phyloP scores from a whole-genome alignment of 1,140 invertebrate species.

The Scaptodrosophila lebanonensis region DNA sequence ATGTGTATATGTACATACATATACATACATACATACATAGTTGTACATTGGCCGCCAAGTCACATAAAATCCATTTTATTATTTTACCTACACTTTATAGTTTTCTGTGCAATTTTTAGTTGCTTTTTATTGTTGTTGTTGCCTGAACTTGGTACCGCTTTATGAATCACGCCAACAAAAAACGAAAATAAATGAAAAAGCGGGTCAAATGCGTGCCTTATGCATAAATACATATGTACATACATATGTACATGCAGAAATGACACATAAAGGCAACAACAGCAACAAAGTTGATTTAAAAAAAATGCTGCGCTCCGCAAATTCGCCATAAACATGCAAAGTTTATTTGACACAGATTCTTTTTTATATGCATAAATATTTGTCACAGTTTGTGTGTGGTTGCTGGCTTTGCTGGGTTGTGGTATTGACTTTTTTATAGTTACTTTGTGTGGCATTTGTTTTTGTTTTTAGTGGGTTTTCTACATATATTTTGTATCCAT shows the following conservation, averaged over 20 bases:
- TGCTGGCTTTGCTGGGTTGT: neutral
- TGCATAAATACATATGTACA: no score
- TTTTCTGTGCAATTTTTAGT: constrained; percentile 16
- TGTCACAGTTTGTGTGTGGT: neutral
- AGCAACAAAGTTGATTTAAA: constrained; percentile 7
- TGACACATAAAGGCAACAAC: constrained; percentile 39
- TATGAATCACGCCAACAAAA: constrained; percentile 51
- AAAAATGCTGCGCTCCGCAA: constrained; percentile 25
- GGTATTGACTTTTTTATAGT: constrained; percentile 9
- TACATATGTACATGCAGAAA: no score
- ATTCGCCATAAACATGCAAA: constrained; percentile 64
- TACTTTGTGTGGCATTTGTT: no score
- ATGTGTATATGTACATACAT: neutral
- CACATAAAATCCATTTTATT: constrained; percentile 41
- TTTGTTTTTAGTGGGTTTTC: no score
- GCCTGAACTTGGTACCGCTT: constrained; percentile 66
- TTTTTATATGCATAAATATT: constrained; percentile 15
- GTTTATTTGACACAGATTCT: constrained; percentile 65
- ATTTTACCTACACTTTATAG: constrained; percentile 41
- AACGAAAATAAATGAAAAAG: constrained; percentile 26
- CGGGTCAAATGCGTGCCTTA: constrained; percentile 44
- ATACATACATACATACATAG: constrained; percentile 3
- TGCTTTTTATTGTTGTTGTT: constrained; percentile 3
- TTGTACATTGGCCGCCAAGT: neutral
- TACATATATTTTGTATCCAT: no score